Base-by-base conservation (phyloP, 1,140 invertebrate genomes). In the Dendroctonus valens region DNA sequence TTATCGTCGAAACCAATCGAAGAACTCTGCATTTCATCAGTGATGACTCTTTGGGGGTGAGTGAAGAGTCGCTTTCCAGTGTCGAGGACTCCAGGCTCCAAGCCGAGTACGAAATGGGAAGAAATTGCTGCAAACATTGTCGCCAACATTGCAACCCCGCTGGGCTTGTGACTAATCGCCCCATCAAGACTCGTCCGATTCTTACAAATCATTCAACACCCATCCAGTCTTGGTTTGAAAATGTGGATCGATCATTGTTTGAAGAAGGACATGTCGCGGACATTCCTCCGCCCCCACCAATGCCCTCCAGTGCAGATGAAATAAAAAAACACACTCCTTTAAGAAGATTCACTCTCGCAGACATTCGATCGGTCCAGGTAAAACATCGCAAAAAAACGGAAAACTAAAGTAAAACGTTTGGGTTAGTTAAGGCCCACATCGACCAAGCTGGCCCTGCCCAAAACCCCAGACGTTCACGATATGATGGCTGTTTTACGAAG, bases 401-500 rank as follows among this genome's bases (percentile, higher is more conserved):
- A 26, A 26, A 26, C 1, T 26, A 26, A 26, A 26, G 1, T 26
- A 26, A 26, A 26, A 26, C 2, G 26, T 7, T 7, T 48, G 50
- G n/a, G 58, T 58, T 12, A 65, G 63, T 38, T 65, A n/a, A 58
- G 41, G 11, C 54, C 63, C 5, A 8, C 52, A 9, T 26, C 42
- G 6, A 41, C 51, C 6, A 14, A 52, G 6, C 12, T 60, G 0
- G 14, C 49, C 9, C 6, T 58, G 1, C 41, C 50, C 5, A 63
- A 60, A 55, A 61, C 55, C 39, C 59, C 69, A 0, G 66, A 70
- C 50, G 51, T 68, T 0, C 50, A 52, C 40, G 69, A 70, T 51
- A 49, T 68, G 59, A 59, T 59, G 42, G 51, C 40, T 3, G 48
- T 70, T 39, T 44, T 70, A 38, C 57, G 46, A 50, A 60, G 26